Conservation (phyloP, 2,797 vertebrate species). For the Telmatherina bonti region DNA sequence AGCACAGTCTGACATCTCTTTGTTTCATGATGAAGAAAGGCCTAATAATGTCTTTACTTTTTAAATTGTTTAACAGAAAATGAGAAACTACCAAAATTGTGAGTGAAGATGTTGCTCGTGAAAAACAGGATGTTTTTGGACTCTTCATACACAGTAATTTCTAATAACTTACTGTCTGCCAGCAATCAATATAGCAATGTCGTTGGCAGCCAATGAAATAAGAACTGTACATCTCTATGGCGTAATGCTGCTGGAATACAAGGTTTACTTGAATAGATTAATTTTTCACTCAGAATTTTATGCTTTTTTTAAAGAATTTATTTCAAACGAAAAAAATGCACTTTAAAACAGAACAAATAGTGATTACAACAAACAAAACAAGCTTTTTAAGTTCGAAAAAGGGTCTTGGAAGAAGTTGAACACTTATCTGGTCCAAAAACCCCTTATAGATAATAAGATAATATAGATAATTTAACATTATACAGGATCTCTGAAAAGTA, state of each 20-base stretch:
- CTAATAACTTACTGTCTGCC: background rate
- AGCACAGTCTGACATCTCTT: background rate
- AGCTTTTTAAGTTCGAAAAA: too few species aligned
- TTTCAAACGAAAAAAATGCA: too few species aligned
- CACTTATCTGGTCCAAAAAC: too few species aligned
- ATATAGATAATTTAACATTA: too few species aligned
- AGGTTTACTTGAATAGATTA: background rate
- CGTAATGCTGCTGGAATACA: background rate
- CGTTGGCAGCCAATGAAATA: background rate
- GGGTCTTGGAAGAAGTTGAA: too few species aligned
- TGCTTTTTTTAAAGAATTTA: background rate
- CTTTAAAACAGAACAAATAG: too few species aligned
- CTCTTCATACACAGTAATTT: background rate
- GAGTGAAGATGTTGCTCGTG: background rate
- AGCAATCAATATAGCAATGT: too few species aligned
- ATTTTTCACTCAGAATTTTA: background rate
- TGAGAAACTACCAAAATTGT: too few species aligned
- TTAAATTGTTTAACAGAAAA: background rate
- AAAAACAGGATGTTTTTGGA: background rate
- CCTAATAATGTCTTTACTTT: background rate
- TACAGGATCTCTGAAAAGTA: too few species aligned
- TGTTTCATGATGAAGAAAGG: background rate
- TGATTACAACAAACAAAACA: too few species aligned
- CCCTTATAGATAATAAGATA: too few species aligned
- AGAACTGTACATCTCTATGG: background rate